These are phyloP conservation scores for Coptotermes formosanus DNA, from an alignment of 1,140 invertebrate genomes.

Conservation along the genomic window DNA sequence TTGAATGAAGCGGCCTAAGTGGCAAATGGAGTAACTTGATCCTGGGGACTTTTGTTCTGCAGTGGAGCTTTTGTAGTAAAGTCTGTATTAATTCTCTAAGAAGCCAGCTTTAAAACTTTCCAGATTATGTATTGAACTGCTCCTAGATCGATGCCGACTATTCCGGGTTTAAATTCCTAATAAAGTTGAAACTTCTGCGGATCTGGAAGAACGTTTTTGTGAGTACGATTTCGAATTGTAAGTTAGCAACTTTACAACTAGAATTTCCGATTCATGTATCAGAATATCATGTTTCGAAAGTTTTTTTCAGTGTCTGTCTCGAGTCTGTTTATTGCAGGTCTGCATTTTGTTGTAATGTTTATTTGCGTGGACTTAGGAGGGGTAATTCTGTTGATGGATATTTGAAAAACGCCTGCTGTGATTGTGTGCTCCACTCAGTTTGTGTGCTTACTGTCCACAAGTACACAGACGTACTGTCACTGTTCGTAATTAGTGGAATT, in stretches of 20 bases:
- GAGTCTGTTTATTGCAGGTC: too few relatives aligned
- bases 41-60: background rate
- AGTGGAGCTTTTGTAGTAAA: background rate
- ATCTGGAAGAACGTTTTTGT: background rate
- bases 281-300: too few relatives aligned
- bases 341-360: too few relatives aligned
- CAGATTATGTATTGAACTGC: background rate
- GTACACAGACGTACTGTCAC: too few relatives aligned
- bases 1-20: background rate
- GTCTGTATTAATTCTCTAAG: constrained; percentile 3
- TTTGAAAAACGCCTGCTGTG: too few relatives aligned
- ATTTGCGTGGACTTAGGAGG: too few relatives aligned
- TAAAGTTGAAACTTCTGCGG: background rate
- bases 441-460: too few relatives aligned
- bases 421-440: too few relatives aligned
- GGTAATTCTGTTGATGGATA: too few relatives aligned
- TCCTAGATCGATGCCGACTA: background rate
- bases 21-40: background rate
- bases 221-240: background rate
- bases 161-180: background rate
- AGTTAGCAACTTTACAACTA: background rate
- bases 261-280: background rate
- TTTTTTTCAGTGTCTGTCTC: too few relatives aligned
- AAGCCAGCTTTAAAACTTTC: constrained; percentile 6
- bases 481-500: too few relatives aligned